Evolutionary conservation across 2,797 vertebrate species (phyloP).

Genomic region (Schizopygopsis pylzovi): DNA sequence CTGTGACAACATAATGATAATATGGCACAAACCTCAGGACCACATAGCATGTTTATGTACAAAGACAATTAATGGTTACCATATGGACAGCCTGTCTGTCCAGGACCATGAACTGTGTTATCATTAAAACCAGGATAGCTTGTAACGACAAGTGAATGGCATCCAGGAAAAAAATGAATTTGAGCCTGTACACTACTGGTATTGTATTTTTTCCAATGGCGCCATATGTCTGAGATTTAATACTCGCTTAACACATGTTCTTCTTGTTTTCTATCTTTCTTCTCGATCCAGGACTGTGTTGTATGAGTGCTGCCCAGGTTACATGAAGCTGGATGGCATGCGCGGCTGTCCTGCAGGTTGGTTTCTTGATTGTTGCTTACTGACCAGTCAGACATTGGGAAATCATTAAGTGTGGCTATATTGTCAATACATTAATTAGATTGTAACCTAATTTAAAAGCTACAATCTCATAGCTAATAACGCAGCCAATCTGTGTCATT

Average conservation of each 20-base stretch:
- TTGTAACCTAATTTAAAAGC: not conserved
- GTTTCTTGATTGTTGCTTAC: not conserved
- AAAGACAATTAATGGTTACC: constrained; percentile 65
- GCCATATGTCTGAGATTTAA: not conserved
- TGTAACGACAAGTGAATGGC: constrained; percentile 38
- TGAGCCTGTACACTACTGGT: not conserved
- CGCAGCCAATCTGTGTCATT: not conserved
- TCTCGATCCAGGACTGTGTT: constrained; percentile 83
- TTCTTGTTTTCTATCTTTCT: constrained; percentile 36
- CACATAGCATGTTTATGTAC: constrained; percentile 64
- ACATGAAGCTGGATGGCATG: constrained; percentile 89
- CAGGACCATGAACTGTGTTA: constrained; percentile 35
- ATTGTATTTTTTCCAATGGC: constrained; percentile 19
- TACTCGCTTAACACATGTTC: not conserved
- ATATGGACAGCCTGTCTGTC: constrained; percentile 65
- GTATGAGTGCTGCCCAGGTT: constrained; percentile 98
- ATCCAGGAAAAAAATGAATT: constrained; percentile 34
- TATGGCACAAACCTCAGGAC: constrained; percentile 57
- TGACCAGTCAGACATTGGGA: not conserved
- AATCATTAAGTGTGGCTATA: not conserved
- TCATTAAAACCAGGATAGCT: constrained; percentile 58
- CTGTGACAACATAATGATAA: constrained; percentile 52
- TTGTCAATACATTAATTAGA: not conserved
- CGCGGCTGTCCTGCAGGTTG: constrained; percentile 96
- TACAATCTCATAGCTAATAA: not conserved